phyloP scores from a whole-genome alignment of 2,797 vertebrate genomes.

The Antennarius maculatus region DNA sequence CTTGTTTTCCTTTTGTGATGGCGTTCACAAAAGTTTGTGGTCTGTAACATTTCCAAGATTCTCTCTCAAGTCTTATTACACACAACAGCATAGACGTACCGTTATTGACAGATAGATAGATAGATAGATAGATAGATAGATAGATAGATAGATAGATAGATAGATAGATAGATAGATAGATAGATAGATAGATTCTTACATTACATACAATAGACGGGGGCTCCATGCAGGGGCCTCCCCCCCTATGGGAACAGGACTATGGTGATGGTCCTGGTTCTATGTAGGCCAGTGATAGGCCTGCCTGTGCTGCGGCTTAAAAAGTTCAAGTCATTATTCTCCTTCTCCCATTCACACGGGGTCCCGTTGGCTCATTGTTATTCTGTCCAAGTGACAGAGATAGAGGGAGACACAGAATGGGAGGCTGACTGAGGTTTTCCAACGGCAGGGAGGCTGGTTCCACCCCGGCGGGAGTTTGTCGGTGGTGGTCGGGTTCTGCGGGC shows the following conservation, averaged over 20 bases:
- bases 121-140: too few species aligned
- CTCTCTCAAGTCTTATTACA: too few species aligned
- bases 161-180: too few species aligned
- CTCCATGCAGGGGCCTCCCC: conserved; percentile 46
- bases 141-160: not conserved
- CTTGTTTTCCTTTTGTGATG: too few species aligned
- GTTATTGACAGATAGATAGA: too few species aligned
- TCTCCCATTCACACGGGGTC: conserved; percentile 78
- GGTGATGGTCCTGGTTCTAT: conserved; percentile 46
- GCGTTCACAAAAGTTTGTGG: too few species aligned
- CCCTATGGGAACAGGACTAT: conserved; percentile 13
- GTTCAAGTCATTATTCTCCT: conserved; percentile 82
- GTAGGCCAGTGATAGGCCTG: conserved; percentile 71
- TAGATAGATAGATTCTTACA: not conserved
- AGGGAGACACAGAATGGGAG: conserved; percentile 55
- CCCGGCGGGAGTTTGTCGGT: conserved; percentile 13
- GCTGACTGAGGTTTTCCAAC: conserved; percentile 55
- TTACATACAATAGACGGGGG: conserved; percentile 27
- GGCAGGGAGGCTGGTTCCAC: conserved; percentile 45
- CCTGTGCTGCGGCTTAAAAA: conserved; percentile 70
- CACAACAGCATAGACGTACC: too few species aligned
- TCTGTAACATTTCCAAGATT: too few species aligned
- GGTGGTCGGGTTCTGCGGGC: conserved; percentile 27
- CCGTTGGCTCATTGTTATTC: conserved; percentile 87
- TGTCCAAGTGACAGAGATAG: conserved; percentile 76